phyloP scores from a whole-genome alignment of 2,797 vertebrate genomes.

The Melanotaenia pygmaea region DNA sequence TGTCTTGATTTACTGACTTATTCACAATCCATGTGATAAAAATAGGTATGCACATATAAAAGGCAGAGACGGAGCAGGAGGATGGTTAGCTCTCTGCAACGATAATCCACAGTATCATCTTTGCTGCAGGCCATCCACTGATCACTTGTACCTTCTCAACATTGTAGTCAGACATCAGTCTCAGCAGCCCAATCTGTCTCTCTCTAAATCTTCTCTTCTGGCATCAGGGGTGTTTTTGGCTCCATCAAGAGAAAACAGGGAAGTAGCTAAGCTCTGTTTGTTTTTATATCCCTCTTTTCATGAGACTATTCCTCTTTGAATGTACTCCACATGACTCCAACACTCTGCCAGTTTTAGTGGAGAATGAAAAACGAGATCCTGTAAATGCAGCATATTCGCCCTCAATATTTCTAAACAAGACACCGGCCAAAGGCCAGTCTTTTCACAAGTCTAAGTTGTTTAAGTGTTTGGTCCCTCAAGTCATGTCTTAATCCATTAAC shows the following conservation, averaged over 20 bases:
- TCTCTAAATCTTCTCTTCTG: slow-evolving; percentile 39
- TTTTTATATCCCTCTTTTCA: slow-evolving; percentile 55
- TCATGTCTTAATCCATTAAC: no score
- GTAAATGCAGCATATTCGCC: no score
- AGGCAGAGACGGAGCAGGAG: slow-evolving; percentile 7
- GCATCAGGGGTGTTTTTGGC: slow-evolving; percentile 30
- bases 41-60: slow-evolving; percentile 4
- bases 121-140: slow-evolving; percentile 41
- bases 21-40: neutral
- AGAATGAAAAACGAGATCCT: no score
- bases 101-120: slow-evolving; percentile 52
- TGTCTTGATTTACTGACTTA: slow-evolving; percentile 3
- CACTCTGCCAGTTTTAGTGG: no score
- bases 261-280: slow-evolving; percentile 50
- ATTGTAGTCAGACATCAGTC: slow-evolving; percentile 56
- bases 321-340: slow-evolving; percentile 2
- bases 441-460: no score
- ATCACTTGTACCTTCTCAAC: slow-evolving; percentile 48
- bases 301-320: slow-evolving; percentile 36
- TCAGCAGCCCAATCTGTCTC: slow-evolving; percentile 54
- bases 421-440: no score
- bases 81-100: slow-evolving; percentile 24
- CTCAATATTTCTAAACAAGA: no score
- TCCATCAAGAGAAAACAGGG: slow-evolving; percentile 19
- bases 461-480: no score